phyloP scores from a whole-genome alignment of 2,888 invertebrate genomes.

The Quadriops clusia region DNA sequence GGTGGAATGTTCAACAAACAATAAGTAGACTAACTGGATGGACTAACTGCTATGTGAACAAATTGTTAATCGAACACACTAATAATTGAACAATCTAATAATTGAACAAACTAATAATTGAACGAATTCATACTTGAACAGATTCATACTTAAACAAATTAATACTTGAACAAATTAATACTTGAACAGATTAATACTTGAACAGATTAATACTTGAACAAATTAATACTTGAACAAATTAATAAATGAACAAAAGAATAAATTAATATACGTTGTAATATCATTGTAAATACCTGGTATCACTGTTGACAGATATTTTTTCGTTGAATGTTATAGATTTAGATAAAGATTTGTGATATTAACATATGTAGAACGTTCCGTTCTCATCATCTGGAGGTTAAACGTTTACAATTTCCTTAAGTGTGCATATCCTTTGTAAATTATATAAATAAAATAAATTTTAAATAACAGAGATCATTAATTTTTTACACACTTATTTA shows the following conservation, averaged over 20 bases:
- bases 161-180: conserved; percentile 2
- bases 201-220: conserved; percentile 2
- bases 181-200: background rate
- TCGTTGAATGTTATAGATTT: conserved; percentile 22
- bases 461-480: conserved; percentile 9
- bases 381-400: conserved; percentile 7
- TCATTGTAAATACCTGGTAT: conserved; percentile 7
- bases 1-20: conserved; percentile 6
- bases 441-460: conserved; percentile 17
- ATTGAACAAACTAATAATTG: too few species aligned
- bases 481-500: conserved; percentile 1
- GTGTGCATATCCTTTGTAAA: conserved; percentile 21
- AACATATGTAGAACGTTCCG: conserved; percentile 18
- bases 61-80: too few species aligned
- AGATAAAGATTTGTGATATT: conserved; percentile 25
- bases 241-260: background rate
- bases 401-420: conserved; percentile 15
- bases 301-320: conserved; percentile 17
- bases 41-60: too few species aligned
- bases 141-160: conserved; percentile 3
- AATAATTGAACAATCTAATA: too few species aligned
- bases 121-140: conserved; percentile 3
- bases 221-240: conserved; percentile 1
- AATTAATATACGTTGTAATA: conserved; percentile 4
- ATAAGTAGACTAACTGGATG: too few species aligned